phyloP scores from a whole-genome alignment of 1,140 invertebrate species.

The Saccostrea cuccullata region DNA sequence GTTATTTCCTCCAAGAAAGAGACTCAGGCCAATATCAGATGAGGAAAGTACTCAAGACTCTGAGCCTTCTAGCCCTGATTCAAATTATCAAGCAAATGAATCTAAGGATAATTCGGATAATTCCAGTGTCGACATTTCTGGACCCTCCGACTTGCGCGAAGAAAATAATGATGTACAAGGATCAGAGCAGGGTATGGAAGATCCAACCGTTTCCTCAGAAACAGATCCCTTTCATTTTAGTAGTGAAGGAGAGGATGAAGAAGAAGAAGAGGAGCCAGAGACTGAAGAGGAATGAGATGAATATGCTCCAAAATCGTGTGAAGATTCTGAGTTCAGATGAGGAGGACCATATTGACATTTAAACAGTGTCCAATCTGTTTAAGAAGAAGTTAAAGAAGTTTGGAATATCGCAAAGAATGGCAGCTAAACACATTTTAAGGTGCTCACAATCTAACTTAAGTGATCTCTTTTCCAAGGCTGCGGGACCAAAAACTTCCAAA shows the following conservation, averaged over 20 bases:
- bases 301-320: neutral
- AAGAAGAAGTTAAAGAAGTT: conserved; percentile 22
- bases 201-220: neutral
- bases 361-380: neutral
- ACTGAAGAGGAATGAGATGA: neutral
- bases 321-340: neutral
- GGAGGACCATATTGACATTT: neutral
- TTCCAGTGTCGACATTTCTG: neutral
- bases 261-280: neutral
- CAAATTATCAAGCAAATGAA: neutral
- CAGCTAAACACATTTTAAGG: conserved; percentile 38
- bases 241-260: neutral
- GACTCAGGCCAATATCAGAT: neutral
- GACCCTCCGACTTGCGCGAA: neutral
- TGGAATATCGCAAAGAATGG: conserved; percentile 31
- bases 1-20: neutral
- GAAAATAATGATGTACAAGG: neutral
- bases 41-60: neutral
- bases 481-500: neutral
- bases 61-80: neutral
- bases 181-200: neutral
- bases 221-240: neutral
- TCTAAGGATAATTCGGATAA: neutral
- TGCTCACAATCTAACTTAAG: conserved; percentile 11
- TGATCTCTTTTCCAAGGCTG: conserved; percentile 19